A percentile compares a stretch with the other conserved stretches of the same genome.
Conservation (phyloP, 2,113 vertebrate genomes). For the Rana temporaria region DNA sequence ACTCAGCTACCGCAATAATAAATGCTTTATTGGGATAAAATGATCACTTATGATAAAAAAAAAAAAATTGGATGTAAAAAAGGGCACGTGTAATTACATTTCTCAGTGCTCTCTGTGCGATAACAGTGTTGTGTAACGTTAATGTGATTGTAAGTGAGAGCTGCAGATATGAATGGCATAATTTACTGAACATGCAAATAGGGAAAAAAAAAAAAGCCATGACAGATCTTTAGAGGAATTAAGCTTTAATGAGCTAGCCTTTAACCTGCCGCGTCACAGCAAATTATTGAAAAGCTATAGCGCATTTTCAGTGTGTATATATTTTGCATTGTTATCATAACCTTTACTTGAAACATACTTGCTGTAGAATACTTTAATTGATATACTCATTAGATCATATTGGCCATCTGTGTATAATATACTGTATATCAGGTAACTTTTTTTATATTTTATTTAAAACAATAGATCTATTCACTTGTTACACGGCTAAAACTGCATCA, state of each 20-base stretch:
- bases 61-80: slow-evolving; percentile 25
- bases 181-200: slow-evolving; percentile 11
- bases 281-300: not conserved
- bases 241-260: not conserved
- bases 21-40: slow-evolving; percentile 14
- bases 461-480: too few species aligned
- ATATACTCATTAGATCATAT: too few species aligned
- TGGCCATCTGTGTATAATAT: too few species aligned
- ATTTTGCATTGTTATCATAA: too few species aligned
- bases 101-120: slow-evolving; percentile 3
- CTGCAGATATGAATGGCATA: slow-evolving; percentile 11
- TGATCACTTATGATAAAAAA: slow-evolving; percentile 36
- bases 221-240: slow-evolving; percentile 1
- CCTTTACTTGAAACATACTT: too few species aligned
- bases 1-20: not conserved
- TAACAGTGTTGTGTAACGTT: slow-evolving; percentile 33
- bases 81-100: slow-evolving; percentile 22
- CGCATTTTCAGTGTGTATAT: too few species aligned
- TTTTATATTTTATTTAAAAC: too few species aligned
- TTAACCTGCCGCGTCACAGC: not conserved
- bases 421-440: too few species aligned
- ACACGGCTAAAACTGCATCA: too few species aligned
- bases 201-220: not conserved
- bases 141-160: slow-evolving; percentile 30
- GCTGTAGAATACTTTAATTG: too few species aligned